Percentiles rank a stretch among this genome's conserved stretches.
Evolutionary conservation across 2,888 invertebrate species (phyloP).

Genomic region (Drosophila borealis): DNA sequence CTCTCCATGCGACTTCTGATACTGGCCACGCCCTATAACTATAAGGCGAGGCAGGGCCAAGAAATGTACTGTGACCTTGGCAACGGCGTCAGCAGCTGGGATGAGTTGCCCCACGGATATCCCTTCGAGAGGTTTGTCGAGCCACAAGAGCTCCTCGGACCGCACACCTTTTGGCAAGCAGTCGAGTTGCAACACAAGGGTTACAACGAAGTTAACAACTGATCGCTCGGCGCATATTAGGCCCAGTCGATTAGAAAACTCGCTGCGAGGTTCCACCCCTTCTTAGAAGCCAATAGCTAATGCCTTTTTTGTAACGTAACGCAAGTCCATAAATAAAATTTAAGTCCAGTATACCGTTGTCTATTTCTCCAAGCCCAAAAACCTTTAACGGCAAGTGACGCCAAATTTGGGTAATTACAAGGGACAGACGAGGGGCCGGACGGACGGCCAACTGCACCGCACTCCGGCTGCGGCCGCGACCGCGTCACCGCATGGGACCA

Average conservation of each 20-base stretch:
- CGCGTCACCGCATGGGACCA: constrained; percentile 60
- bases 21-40: constrained; percentile 86
- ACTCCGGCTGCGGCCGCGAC: constrained; percentile 5
- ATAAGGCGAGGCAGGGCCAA: constrained; percentile 43
- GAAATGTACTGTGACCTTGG: constrained; percentile 60
- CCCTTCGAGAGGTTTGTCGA: constrained; percentile 89
- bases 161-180: constrained; percentile 43
- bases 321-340: constrained; percentile 61
- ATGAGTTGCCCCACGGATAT: constrained; percentile 88
- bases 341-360: constrained; percentile 64
- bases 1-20: constrained; percentile 87
- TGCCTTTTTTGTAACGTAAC: constrained; percentile 33
- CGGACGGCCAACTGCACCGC: constrained; percentile 4
- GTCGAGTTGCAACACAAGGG: constrained; percentile 51
- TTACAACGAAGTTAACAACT: not conserved
- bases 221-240: too few relatives aligned
- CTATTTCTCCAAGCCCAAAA: constrained; percentile 41
- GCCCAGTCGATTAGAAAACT: not conserved
- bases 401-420: constrained; percentile 77
- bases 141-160: constrained; percentile 84
- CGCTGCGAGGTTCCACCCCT: not conserved
- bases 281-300: not conserved
- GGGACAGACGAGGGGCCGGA: constrained; percentile 34
- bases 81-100: constrained; percentile 82
- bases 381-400: constrained; percentile 75